Evolutionary conservation across 2,113 vertebrate species (phyloP).

Genomic region (Colinus virginianus): DNA sequence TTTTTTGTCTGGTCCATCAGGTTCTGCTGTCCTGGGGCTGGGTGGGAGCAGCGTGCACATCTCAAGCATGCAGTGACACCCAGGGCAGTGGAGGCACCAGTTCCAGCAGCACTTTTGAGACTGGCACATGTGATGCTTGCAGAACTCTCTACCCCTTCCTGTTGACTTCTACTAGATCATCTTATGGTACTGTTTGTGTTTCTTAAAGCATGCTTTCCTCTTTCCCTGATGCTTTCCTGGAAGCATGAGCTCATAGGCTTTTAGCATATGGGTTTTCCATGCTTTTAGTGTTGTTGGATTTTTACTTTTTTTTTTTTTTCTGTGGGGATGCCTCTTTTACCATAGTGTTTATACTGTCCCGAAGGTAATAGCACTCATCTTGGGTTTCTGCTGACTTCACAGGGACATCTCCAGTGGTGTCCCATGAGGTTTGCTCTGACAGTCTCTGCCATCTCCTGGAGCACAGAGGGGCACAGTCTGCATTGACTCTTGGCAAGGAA

Average conservation of each 20-base stretch:
- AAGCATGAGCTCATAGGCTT: not conserved
- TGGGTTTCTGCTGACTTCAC: not conserved
- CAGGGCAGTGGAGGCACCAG: not conserved
- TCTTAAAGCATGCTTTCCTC: too few relatives aligned
- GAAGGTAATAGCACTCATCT: not conserved
- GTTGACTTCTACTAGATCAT: not conserved
- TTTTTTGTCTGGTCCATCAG: not conserved
- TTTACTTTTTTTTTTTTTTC: not conserved
- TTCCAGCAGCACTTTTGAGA: not conserved
- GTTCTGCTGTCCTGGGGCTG: rapidly evolving
- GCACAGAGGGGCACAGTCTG: not conserved
- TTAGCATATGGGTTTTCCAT: too few relatives aligned
- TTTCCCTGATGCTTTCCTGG: not conserved
- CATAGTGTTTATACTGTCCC: not conserved
- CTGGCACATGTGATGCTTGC: not conserved
- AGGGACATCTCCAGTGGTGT: not conserved
- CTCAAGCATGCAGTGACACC: rapidly evolving
- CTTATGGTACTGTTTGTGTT: too few relatives aligned
- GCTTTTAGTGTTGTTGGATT: not conserved
- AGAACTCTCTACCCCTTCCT: not conserved
- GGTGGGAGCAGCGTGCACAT: not conserved
- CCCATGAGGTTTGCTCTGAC: not conserved
- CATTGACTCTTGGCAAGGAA: not conserved
- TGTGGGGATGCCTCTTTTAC: not conserved
- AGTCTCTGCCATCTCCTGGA: not conserved